phyloP scores from a whole-genome alignment of 2,797 vertebrate species.

The Chaetodon trifasciatus region DNA sequence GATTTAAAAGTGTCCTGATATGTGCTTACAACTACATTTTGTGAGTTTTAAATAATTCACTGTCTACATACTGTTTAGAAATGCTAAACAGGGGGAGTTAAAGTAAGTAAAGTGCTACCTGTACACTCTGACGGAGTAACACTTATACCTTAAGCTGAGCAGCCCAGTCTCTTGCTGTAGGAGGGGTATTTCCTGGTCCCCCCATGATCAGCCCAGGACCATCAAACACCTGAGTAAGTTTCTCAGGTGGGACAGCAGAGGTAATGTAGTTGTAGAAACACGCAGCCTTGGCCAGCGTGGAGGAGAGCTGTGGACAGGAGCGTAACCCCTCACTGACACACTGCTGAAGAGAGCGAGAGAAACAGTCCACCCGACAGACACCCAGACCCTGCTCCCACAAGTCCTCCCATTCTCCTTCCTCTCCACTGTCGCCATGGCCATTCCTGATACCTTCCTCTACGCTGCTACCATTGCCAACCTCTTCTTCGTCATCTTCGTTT shows the following conservation, averaged over 20 bases:
- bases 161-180: constrained; percentile 80
- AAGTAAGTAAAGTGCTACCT: neutral
- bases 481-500: constrained; percentile 64
- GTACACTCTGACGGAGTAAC: neutral
- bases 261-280: constrained; percentile 87
- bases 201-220: constrained; percentile 55
- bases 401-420: constrained; percentile 74
- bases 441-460: constrained; percentile 69
- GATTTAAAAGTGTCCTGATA: neutral
- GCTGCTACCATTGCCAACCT: constrained; percentile 37
- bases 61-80: neutral
- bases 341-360: constrained; percentile 83
- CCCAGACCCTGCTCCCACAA: constrained; percentile 83
- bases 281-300: constrained; percentile 82
- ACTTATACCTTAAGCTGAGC: constrained; percentile 83
- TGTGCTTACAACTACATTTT: neutral
- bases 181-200: constrained; percentile 51
- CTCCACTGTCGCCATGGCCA: constrained; percentile 62
- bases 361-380: constrained; percentile 84
- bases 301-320: constrained; percentile 80
- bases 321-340: constrained; percentile 84
- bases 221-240: constrained; percentile 86
- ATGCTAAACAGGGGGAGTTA: neutral
- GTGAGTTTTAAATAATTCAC: neutral
- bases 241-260: constrained; percentile 86